Evolutionary conservation across 1,140 invertebrate species (phyloP).

Genomic region (Euwallacea fornicatus): DNA sequence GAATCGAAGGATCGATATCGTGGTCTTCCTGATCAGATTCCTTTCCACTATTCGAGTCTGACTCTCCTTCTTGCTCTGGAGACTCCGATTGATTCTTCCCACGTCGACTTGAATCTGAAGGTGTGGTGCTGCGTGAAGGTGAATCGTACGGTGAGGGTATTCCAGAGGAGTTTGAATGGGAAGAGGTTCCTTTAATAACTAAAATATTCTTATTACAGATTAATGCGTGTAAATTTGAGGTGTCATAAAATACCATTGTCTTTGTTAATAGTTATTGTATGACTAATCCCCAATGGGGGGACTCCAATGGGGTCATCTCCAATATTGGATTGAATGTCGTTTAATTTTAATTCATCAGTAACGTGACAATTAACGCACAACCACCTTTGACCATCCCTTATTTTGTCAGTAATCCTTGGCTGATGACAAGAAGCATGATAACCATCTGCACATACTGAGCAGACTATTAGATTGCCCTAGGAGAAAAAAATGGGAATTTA

Average conservation of each 20-base stretch:
- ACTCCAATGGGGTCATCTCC: conserved; percentile 17
- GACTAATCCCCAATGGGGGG: conserved; percentile 17
- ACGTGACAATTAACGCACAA: conserved; percentile 60
- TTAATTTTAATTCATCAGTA: conserved; percentile 49
- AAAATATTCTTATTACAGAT: conserved; percentile 4
- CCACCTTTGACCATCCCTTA: conserved; percentile 61
- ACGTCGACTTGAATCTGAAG: conserved; percentile 48
- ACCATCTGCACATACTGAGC: conserved; percentile 78
- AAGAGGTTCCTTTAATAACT: conserved; percentile 33
- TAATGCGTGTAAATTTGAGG: not conserved
- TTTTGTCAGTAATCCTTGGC: conserved; percentile 61
- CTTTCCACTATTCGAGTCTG: conserved; percentile 48
- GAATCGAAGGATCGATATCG: conserved; percentile 67
- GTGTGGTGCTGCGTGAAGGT: conserved; percentile 44
- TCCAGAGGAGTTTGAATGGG: conserved; percentile 41
- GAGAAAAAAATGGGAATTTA: conserved; percentile 15
- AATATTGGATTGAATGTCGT: conserved; percentile 49
- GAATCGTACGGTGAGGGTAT: conserved; percentile 38
- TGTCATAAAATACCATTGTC: conserved; percentile 16
- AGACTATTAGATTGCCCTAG: conserved; percentile 72
- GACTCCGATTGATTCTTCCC: conserved; percentile 30
- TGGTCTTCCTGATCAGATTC: conserved; percentile 47
- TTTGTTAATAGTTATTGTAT: conserved; percentile 28
- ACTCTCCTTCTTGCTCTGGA: conserved; percentile 36
- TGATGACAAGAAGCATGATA: conserved; percentile 77